These are phyloP conservation scores for Hymenopus coronatus DNA, from an alignment of 2,888 invertebrate genomes.

Conservation along the genomic window DNA sequence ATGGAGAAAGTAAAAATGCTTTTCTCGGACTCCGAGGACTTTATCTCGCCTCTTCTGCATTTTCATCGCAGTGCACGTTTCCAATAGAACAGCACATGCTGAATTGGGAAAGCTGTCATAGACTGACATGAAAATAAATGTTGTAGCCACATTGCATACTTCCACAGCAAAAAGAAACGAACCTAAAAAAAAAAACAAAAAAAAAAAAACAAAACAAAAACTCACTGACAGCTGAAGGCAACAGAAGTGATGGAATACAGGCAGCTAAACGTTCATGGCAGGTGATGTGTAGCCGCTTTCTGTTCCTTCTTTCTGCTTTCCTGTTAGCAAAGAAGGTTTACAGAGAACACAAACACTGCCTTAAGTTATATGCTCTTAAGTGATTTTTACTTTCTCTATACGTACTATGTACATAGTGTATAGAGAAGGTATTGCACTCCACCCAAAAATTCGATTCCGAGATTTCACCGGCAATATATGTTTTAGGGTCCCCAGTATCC, in stretches of 20 bases:
- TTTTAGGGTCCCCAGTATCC: too few species aligned
- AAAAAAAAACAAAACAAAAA: neutral
- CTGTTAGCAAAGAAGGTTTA: too few species aligned
- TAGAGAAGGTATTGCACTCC: too few species aligned
- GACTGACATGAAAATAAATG: neutral
- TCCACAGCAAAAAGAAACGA: neutral
- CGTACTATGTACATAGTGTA: accelerated
- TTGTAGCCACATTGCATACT: neutral
- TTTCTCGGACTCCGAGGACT: too few species aligned
- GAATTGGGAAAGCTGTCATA: neutral
- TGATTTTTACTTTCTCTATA: too few species aligned
- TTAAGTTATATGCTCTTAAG: too few species aligned
- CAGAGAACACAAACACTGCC: too few species aligned
- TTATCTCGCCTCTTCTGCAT: too few species aligned
- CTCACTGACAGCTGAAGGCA: neutral
- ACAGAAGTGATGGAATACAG: neutral
- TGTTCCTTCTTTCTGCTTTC: too few species aligned
- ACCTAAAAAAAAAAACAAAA: neutral
- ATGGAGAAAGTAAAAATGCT: too few species aligned
- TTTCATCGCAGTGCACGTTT: neutral
- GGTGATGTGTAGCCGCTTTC: neutral
- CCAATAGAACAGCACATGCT: neutral
- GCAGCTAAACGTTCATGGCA: neutral
- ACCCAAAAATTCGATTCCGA: too few species aligned
- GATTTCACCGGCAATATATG: too few species aligned